Conservation (phyloP, 2,888 invertebrate species). For the Heteromurus nitidus region DNA sequence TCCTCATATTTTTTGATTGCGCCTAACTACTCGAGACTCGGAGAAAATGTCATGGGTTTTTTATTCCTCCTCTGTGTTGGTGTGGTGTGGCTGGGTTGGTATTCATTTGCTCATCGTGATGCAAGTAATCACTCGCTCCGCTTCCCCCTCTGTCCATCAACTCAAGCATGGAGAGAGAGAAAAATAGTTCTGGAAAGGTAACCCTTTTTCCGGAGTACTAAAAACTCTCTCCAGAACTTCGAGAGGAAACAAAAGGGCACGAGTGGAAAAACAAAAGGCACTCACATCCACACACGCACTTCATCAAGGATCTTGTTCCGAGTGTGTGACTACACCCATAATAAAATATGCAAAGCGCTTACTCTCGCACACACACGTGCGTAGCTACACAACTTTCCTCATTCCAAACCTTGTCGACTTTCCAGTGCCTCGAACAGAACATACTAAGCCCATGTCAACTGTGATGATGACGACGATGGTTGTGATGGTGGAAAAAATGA, state of each 20-base stretch:
- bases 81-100: too few species aligned
- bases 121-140: too few species aligned
- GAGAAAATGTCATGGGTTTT: not conserved
- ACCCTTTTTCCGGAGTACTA: not conserved
- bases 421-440: too few species aligned
- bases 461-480: too few species aligned
- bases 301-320: not conserved
- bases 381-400: not conserved
- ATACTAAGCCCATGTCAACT: too few species aligned
- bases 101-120: too few species aligned
- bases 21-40: conserved; percentile 8
- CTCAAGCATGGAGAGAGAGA: not conserved
- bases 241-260: not conserved
- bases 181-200: not conserved
- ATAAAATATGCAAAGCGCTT: conserved; percentile 48
- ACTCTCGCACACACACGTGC: not conserved
- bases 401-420: not conserved
- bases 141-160: not conserved
- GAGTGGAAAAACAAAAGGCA: not conserved
- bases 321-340: conserved; percentile 28
- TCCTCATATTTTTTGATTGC: not conserved
- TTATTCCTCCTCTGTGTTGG: too few species aligned
- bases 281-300: not conserved
- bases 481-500: not conserved
- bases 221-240: not conserved